Evolutionary conservation across 1,140 invertebrate genomes (phyloP), one percentile per base, ranked within the genome.

Genomic region (Agraylea sexmaculata): DNA sequence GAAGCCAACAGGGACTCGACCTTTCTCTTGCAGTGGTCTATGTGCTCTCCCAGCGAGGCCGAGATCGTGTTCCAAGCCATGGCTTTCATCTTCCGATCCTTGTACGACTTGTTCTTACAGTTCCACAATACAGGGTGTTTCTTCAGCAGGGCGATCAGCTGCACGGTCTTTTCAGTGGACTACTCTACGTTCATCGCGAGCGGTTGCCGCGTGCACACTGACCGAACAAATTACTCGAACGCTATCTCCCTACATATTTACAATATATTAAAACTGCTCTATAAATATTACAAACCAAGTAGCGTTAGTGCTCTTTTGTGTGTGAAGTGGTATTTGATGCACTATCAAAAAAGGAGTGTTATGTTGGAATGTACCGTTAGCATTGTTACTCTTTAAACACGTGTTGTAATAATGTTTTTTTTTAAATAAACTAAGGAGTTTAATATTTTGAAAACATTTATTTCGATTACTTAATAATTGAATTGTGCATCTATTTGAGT

Each of bases 1-100:
- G 47, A 49, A 13, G 43, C 43, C 22, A 49, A 28, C 17, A 49
- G 28, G 4, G 47, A 49, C 15, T 49, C 43, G 1, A 49, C 43
- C n/a, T 37, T 34, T 11, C 43, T 23, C 31, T 49, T 49, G 37
- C 47, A 49, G 4, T 40, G 19, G 19, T 49, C 43, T 2, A 49
- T 25, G 7, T 29, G 40, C 1, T 40, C 28, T 2, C 47, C 47
- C 2, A 43, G 32, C 20, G 45, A 43, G 6, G 19, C 18, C 22
- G 40, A 43, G 10, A 49, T 34, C 15, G 13, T 35, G 11, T 20
- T 22, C 47, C 47, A 49, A 18, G 47, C 43, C 10, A 38, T 20
- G 0, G 43, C 40, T 18, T 49, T 49, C 43, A 40, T 45, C 22
- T 27, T 31, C 28, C 43, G 33, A 23, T 49, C 43, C 6, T 32